Conservation (phyloP, 1,140 invertebrate species). For the Elymnias hypermnestra region DNA sequence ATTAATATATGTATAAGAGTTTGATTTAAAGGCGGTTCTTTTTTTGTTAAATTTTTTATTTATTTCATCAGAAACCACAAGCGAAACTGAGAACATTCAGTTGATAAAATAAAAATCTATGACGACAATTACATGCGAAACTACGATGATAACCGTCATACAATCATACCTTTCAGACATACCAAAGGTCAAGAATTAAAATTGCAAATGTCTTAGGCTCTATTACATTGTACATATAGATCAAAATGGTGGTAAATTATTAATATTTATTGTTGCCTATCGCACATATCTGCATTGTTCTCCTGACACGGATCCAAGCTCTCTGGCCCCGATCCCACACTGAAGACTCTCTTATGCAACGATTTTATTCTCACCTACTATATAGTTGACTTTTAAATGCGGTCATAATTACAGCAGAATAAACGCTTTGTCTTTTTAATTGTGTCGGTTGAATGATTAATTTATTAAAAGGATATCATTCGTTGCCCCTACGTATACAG, state of each 20-base stretch:
- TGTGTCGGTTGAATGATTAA: too few relatives aligned
- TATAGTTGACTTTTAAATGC: slow-evolving; percentile 23
- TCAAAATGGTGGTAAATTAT: slow-evolving; percentile 7
- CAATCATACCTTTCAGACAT: not conserved
- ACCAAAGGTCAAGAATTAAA: slow-evolving; percentile 6
- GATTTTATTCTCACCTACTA: slow-evolving; percentile 23
- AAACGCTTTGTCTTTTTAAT: not conserved
- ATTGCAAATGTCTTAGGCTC: not conserved
- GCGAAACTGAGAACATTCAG: too few relatives aligned
- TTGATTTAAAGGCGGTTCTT: too few relatives aligned
- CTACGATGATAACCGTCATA: slow-evolving; percentile 1
- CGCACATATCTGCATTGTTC: slow-evolving; percentile 28
- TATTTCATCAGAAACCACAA: too few relatives aligned
- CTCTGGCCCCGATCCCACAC: slow-evolving; percentile 45
- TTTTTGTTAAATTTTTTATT: too few relatives aligned
- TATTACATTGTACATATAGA: not conserved
- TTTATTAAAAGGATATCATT: too few relatives aligned
- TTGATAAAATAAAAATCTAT: not conserved
- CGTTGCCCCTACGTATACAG: too few relatives aligned
- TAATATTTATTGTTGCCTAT: slow-evolving; percentile 9
- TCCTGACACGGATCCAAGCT: slow-evolving; percentile 42
- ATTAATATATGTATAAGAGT: too few relatives aligned
- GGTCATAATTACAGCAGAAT: not conserved
- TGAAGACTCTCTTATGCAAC: slow-evolving; percentile 46
- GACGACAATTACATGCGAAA: not conserved